Evolutionary conservation across 2,888 invertebrate genomes (phyloP).

Genomic region (Pyrrhosoma nymphula): DNA sequence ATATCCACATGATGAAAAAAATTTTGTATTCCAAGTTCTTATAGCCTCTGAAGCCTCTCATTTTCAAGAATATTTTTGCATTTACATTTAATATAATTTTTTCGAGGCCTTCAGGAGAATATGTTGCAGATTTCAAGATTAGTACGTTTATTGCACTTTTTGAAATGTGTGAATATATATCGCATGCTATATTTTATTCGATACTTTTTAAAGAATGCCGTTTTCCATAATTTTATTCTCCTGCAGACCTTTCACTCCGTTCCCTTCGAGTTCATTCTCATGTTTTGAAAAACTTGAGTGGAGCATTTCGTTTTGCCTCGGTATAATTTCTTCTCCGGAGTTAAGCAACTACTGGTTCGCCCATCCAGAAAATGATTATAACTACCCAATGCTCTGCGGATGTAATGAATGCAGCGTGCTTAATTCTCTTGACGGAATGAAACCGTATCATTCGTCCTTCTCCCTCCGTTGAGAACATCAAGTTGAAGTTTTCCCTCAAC

Average conservation of each 20-base stretch:
- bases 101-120: background rate
- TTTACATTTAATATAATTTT: background rate
- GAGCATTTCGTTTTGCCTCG: background rate
- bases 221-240: background rate
- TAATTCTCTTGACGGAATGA: constrained; percentile 60
- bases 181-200: background rate
- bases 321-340: background rate
- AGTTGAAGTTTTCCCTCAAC: constrained; percentile 57
- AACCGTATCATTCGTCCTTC: constrained; percentile 51
- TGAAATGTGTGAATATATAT: background rate
- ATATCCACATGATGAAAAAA: too few species aligned
- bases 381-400: constrained; percentile 37
- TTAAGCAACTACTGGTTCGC: background rate
- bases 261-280: background rate
- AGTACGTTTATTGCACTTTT: background rate
- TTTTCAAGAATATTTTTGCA: too few species aligned
- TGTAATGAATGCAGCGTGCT: constrained; percentile 51
- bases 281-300: background rate
- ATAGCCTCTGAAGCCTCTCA: too few species aligned
- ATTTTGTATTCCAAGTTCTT: too few species aligned
- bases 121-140: background rate
- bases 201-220: background rate
- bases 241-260: background rate
- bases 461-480: constrained; percentile 23
- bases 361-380: constrained; percentile 41